Base-by-base conservation (phyloP, 2,113 vertebrate genomes). In the Megalops atlanticus region DNA sequence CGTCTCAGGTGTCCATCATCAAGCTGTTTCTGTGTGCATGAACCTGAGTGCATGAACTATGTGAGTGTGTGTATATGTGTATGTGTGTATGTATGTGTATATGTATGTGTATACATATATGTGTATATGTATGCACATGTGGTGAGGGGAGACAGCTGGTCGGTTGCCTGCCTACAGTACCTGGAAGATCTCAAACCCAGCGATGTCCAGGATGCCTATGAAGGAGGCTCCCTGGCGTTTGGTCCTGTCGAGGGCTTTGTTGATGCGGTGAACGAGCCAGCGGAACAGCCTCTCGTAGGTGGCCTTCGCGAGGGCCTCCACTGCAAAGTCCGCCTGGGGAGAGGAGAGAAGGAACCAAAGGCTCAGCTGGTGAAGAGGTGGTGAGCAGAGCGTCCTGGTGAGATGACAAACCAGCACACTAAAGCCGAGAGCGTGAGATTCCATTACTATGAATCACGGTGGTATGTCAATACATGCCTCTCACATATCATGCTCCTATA, bases 181-280 rank as follows among this genome's bases (percentile, higher is more conserved):
- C 96, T 99, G 97, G 14, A 99, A 99, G 87, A 99, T 99, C 84
- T 99, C 98, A 86, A 99, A 99, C 24, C 98, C 98, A 72, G 98
- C 98, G 35, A 99, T 99, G 79, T 99, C 98, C 90, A 99, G 92
- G 89, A 99, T 99, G 0, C 98, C 98, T 41, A 99, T 99, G 83
- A 99, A 99, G 43, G 97, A 98, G 0, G 98, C 98, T 8, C 98
- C 98, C 89, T 99, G 98, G 0, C 98, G 93, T 75, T 99, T 99
- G 89, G 98, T 99, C 88, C 98, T 93, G 85, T 99, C 98, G 87
- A 99, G 88, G 71, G 98, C 98, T 91, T 96, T 98, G 85, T 99
- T 99, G 80, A 99, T 98, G 40, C 98, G 97, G 90, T 98, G 96
- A 31, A 99, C 98, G 0, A 99, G 95, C 98, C 98, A 99, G 86